Conservation (phyloP, 2,113 vertebrate genomes). For the Acrocephalus kingi region DNA sequence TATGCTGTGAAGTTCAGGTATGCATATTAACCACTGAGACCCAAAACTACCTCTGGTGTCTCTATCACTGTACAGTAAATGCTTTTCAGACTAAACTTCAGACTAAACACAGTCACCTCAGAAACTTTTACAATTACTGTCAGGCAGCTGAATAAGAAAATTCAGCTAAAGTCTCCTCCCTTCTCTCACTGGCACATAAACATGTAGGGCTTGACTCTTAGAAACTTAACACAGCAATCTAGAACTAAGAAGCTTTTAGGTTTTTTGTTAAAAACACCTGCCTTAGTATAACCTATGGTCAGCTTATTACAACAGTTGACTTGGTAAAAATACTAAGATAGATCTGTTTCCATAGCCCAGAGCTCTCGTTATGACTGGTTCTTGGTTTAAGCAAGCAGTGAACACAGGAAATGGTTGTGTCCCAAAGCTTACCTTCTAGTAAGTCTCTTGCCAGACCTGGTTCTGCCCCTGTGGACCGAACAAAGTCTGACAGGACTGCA, state of each 20-base stretch:
- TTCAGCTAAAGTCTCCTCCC: background rate
- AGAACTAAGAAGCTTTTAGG: background rate
- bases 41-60: background rate
- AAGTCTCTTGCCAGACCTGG: slow-evolving; percentile 99
- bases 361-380: background rate
- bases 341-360: background rate
- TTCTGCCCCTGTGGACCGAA: slow-evolving; percentile 99
- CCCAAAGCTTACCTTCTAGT: slow-evolving; percentile 88
- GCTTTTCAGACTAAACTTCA: background rate
- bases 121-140: background rate
- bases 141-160: background rate
- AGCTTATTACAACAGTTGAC: background rate
- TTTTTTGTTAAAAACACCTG: background rate
- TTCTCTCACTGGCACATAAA: background rate
- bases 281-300: background rate
- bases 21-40: background rate
- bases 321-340: background rate
- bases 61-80: background rate
- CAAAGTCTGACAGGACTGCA: slow-evolving; percentile 99
- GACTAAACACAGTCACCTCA: background rate
- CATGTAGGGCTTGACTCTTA: background rate
- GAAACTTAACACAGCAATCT: background rate
- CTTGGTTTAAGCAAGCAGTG: background rate
- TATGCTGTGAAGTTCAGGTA: background rate
- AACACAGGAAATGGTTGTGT: background rate